phyloP scores from a whole-genome alignment of 1,140 invertebrate genomes.

The Brachionus rubens region DNA sequence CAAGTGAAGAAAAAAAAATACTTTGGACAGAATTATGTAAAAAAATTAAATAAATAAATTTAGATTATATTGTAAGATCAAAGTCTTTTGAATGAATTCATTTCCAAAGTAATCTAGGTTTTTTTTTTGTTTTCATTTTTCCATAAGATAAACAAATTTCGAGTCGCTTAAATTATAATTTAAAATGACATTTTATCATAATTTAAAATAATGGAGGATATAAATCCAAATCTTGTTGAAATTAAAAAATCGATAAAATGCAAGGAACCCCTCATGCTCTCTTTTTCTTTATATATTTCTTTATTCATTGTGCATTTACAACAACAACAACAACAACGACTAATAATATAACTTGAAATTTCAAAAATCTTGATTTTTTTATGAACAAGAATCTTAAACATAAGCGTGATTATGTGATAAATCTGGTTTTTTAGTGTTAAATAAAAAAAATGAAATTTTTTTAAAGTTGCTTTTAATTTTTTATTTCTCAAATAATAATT shows the following conservation, averaged over 20 bases:
- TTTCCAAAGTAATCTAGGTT: not conserved
- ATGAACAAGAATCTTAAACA: not conserved
- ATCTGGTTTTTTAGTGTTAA: not conserved
- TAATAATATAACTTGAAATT: too few species aligned
- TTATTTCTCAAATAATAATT: not conserved
- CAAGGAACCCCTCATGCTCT: too few species aligned
- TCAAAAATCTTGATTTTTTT: slow-evolving; percentile 5
- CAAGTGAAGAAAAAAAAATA: too few species aligned
- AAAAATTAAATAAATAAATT: not conserved
- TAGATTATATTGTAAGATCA: not conserved
- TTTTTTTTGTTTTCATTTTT: not conserved
- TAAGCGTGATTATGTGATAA: slow-evolving; percentile 13
- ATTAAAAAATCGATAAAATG: too few species aligned
- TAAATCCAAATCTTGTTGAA: not conserved
- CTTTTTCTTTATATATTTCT: not conserved
- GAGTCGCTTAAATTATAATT: not conserved
- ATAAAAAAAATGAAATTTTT: not conserved
- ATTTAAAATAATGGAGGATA: not conserved
- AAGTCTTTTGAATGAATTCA: not conserved
- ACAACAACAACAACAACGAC: not conserved
- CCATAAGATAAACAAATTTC: not conserved
- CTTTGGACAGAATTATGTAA: slow-evolving; percentile 33
- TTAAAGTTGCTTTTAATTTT: not conserved
- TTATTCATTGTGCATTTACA: not conserved
- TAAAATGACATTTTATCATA: not conserved